A percentile compares a stretch with the other conserved stretches of the same genome.
Conservation (phyloP, 92 coral and sea anemone species). For the Actinostola sp. region DNA sequence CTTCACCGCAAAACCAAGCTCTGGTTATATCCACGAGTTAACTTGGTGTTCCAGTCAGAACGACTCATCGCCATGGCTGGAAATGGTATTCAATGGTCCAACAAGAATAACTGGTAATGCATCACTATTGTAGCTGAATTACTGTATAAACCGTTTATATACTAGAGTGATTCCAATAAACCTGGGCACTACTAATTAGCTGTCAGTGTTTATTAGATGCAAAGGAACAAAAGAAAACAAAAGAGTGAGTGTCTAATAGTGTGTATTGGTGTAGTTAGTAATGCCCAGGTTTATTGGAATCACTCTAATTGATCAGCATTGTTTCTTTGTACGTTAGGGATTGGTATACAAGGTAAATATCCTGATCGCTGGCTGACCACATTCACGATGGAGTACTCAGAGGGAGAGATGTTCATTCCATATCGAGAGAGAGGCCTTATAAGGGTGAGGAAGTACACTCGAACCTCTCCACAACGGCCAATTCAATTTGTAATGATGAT, state of each 20-base stretch:
- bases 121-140: no score
- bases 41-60: conserved; percentile 27
- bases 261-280: no score
- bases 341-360: conserved; percentile 31
- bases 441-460: conserved; percentile 8
- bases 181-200: background rate
- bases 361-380: conserved; percentile 25
- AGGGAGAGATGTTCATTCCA: conserved; percentile 22
- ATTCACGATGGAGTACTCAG: conserved; percentile 25
- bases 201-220: no score
- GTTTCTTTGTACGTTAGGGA: conserved; percentile 1
- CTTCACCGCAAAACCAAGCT: background rate
- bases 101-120: conserved; percentile 28
- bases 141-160: no score
- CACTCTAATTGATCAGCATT: no score
- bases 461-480: no score
- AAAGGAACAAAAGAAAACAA: no score
- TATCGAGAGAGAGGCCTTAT: conserved; percentile 26
- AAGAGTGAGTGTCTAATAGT: no score
- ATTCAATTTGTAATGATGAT: no score
- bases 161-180: background rate
- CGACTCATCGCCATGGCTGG: conserved; percentile 11
- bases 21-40: conserved; percentile 8
- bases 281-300: background rate
- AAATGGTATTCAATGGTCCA: conserved; percentile 21